Conservation (phyloP, 2,888 invertebrate species). For the Mythimna loreyi region DNA sequence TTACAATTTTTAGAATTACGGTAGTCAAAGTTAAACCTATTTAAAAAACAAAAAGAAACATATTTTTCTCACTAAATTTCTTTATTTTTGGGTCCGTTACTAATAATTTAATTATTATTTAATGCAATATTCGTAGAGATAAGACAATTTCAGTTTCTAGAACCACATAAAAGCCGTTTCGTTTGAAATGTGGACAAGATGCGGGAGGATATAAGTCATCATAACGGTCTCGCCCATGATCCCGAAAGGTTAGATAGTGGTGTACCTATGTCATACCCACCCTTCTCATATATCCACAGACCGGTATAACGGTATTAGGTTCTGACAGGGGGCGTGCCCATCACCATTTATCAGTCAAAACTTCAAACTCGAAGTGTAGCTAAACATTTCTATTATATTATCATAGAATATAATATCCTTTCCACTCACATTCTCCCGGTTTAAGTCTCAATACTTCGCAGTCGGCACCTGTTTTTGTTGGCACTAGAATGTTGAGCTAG, state of each 20-base stretch:
- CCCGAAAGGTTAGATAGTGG: slow-evolving; percentile 49
- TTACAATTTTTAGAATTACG: too few species aligned
- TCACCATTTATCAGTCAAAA: slow-evolving; percentile 48
- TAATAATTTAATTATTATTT: neutral
- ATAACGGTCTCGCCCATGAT: slow-evolving; percentile 35
- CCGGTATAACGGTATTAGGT: slow-evolving; percentile 47
- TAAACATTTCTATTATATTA: neutral
- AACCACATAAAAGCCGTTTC: slow-evolving; percentile 28
- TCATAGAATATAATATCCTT: slow-evolving; percentile 18
- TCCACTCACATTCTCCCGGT: slow-evolving; percentile 3
- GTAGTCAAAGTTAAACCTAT: too few species aligned
- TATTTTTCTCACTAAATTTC: too few species aligned
- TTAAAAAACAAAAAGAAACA: too few species aligned
- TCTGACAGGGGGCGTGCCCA: slow-evolving; percentile 41
- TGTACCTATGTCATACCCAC: slow-evolving; percentile 51
- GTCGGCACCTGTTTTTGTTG: slow-evolving; percentile 29
- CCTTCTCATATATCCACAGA: slow-evolving; percentile 47
- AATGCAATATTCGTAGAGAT: slow-evolving; percentile 10
- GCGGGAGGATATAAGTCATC: slow-evolving; percentile 56
- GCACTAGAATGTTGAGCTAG: slow-evolving; percentile 29
- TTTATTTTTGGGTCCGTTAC: neutral
- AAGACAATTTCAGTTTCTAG: slow-evolving; percentile 16
- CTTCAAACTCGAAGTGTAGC: slow-evolving; percentile 15
- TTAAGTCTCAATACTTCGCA: slow-evolving; percentile 21
- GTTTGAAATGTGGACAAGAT: slow-evolving; percentile 32